Base-by-base conservation (phyloP, 23 tunicate genomes). In the Clavelina lepadiformis region DNA sequence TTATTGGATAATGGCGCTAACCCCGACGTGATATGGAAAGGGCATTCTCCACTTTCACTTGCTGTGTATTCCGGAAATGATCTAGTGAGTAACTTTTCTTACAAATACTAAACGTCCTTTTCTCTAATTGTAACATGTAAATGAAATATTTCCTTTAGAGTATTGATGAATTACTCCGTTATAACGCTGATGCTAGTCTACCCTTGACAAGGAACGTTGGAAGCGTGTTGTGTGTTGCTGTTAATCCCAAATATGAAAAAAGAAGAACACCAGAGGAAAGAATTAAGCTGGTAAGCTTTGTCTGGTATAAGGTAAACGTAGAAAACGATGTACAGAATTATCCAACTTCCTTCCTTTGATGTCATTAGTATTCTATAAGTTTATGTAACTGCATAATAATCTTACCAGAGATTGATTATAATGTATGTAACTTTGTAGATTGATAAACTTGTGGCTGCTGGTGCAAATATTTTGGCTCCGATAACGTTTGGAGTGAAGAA, bases 21-120 rank as follows among this genome's bases (percentile, higher is more conserved):
- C 54, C 97, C 97, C 1, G 85, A 89, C 76, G 83, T 80, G 25
- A 71, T 82, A 5, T 89, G 97, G 97, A 89, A 73, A 31, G 97
- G 97, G 3, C 82, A 81, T 76, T 89, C 97, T 0, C 97, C 97
- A 60, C 57, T 89, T 15, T 75, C 97, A 1, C 56, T 89, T 20
- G 83, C 97, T 19, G 61, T 77, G 27, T 73, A 75, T 49, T 89
- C 97, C 38, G 97, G 91, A 33, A 89, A 81, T 60, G 97, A 89
- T 46, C 28, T 56, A 70, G 97, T 89, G 67, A 62, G 79, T 3
- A 28, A 27, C 24, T 11, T 11, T 41, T 15, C 11, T 41, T 41
- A 8, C 15, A 8, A 15, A 8, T 15, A 41, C 49, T 41, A 15
- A 8, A 41, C 49, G 15, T 41, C 49, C 49, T 41, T 41, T 41